These are phyloP conservation scores for Rhyacophila evoluta DNA, from an alignment of 2,888 invertebrate species.

Conservation along the genomic window DNA sequence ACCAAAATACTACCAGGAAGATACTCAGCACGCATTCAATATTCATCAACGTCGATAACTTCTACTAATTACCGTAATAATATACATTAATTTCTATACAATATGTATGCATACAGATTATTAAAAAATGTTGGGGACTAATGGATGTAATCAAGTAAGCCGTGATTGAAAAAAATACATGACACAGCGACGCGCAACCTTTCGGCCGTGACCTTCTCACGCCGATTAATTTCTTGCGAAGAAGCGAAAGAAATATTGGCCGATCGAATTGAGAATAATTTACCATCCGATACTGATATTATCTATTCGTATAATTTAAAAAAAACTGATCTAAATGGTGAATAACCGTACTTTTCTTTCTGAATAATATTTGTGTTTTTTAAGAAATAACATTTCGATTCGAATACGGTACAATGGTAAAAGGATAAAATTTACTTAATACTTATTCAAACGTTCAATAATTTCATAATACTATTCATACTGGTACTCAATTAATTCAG, in stretches of 20 bases:
- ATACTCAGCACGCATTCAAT: too few species aligned
- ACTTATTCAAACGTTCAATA: too few species aligned
- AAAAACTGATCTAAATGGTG: too few species aligned
- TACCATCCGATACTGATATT: neutral
- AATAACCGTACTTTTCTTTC: too few species aligned
- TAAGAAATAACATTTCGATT: too few species aligned
- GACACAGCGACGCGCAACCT: neutral
- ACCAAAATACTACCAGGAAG: neutral
- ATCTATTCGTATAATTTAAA: too few species aligned
- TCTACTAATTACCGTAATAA: neutral
- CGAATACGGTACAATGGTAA: too few species aligned
- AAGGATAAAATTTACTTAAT: too few species aligned
- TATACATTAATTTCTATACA: neutral
- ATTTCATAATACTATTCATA: too few species aligned
- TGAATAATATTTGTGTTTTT: too few species aligned
- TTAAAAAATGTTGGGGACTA: neutral
- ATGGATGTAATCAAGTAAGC: neutral
- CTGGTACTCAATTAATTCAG: too few species aligned
- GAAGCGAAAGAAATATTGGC: neutral
- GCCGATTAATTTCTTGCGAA: neutral
- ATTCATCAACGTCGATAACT: neutral
- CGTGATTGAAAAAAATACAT: neutral
- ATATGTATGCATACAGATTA: neutral
- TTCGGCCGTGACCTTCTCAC: neutral
- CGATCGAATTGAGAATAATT: neutral